Base-by-base conservation (phyloP, 1,140 invertebrate genomes). In the Schlechtendalia chinensis region DNA sequence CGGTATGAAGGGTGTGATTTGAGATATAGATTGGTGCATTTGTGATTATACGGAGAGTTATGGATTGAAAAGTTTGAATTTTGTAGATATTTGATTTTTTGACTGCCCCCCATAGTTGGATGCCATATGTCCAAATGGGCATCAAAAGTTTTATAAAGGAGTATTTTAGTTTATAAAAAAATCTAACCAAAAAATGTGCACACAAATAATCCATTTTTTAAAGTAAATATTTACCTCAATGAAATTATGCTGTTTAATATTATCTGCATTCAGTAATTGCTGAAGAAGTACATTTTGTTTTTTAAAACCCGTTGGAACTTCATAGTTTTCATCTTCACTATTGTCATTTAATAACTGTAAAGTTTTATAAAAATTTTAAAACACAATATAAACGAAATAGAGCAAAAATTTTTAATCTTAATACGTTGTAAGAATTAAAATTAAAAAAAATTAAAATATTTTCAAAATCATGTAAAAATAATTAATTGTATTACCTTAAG, bases 321-420 rank as follows among this genome's bases (percentile, higher is more conserved):
- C 90, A 54, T 91, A 86, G 82, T 90, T 89, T 82, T 94, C 93
- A 82, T 94, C 92, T 82, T 95, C 93, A 69, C 90, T 92, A 86
- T 92, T 93, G 80, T 93, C 92, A 84, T 95, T 95, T 39, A 96
- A 87, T 84, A 96, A 89, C 93, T 96, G 85, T 27, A 87, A 88
- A 83, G 75, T 84, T 81, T 61, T 81, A 82, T 65, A 27, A 69
- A 67, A 77, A 47, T 67, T 56, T 67, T 56, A 19, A 17, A 75
- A 16, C 54, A 11, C n/a, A 67, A 24, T 17, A 59, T 24, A 65
- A 67, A 45, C 5, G 24, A 67, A 14, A 45, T 45, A 47, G 47
- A 67, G 39, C n/a, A 39, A 69, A 24, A 69, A n/a, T n/a, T 14
- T 47, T 29, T 8, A 45, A 58, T 27, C 3, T 1, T 11, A 69